phyloP scores from a whole-genome alignment of 2,888 invertebrate species.

The Apantesis nais region DNA sequence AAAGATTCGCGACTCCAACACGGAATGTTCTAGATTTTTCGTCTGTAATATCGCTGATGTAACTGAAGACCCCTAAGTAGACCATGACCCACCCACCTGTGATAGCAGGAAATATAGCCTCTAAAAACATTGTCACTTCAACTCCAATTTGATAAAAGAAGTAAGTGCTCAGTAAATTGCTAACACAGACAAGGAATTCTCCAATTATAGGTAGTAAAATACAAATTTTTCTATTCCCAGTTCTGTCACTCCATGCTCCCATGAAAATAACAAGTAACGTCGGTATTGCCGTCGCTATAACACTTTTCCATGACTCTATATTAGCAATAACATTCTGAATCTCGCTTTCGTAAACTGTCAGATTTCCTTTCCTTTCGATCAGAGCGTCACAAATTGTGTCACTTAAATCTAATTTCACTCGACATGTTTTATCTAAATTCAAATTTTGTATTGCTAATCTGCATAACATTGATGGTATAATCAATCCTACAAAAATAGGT shows the following conservation, averaged over 20 bases:
- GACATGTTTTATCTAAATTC: conserved; percentile 93
- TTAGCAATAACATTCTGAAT: conserved; percentile 68
- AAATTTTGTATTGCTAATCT: conserved; percentile 92
- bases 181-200: conserved; percentile 77
- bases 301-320: conserved; percentile 84
- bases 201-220: conserved; percentile 84
- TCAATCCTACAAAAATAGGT: conserved; percentile 87
- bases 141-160: conserved; percentile 83
- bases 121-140: conserved; percentile 79
- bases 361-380: conserved; percentile 88
- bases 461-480: conserved; percentile 87
- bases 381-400: conserved; percentile 90
- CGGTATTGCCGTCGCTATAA: conserved; percentile 82
- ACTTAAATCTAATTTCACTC: conserved; percentile 90
- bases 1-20: conserved; percentile 82
- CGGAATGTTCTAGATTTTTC: conserved; percentile 85
- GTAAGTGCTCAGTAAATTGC: conserved; percentile 81
- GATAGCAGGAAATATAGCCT: conserved; percentile 81
- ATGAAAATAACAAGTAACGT: conserved; percentile 82
- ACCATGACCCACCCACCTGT: conserved; percentile 84
- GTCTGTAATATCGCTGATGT: conserved; percentile 85
- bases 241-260: conserved; percentile 87
- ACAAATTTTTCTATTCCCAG: conserved; percentile 84
- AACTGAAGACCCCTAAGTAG: conserved; percentile 85
- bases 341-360: conserved; percentile 36